These are phyloP conservation scores for Morus bassanus DNA, from an alignment of 2,797 vertebrate species.

Conservation along the genomic window DNA sequence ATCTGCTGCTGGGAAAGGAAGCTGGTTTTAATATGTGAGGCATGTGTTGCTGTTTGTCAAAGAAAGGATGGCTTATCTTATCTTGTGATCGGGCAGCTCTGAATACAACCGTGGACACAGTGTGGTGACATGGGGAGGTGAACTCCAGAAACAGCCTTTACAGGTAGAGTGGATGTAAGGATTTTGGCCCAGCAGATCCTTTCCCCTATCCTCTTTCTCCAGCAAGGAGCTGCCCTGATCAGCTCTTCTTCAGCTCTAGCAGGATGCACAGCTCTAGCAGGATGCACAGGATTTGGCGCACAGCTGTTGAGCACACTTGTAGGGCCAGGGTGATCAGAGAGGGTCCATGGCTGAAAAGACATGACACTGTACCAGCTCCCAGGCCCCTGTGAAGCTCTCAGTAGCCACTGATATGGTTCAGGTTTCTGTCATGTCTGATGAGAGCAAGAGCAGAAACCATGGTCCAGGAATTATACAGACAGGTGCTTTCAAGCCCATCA, in stretches of 20 bases:
- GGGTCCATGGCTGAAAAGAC: neutral
- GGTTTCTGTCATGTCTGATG: neutral
- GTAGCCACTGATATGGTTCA: neutral
- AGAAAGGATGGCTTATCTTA: conserved; percentile 1
- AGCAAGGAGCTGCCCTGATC: neutral
- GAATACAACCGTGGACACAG: neutral
- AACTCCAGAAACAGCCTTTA: neutral
- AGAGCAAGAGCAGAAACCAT: neutral
- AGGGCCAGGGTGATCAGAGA: neutral
- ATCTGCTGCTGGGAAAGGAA: conserved; percentile 8
- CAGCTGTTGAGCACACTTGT: rapidly evolving
- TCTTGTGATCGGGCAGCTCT: neutral
- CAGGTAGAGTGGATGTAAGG: neutral
- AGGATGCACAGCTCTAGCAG: no score
- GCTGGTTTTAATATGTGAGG: neutral
- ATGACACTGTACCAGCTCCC: neutral
- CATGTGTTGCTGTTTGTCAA: conserved; percentile 5
- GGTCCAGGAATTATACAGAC: neutral
- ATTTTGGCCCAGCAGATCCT: neutral
- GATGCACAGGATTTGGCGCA: neutral
- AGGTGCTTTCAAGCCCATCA: neutral
- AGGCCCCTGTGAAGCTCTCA: neutral
- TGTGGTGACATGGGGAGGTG: rapidly evolving
- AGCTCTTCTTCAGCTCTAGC: neutral
- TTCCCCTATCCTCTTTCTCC: neutral